Conservation (phyloP, 2,113 vertebrate species). For the Alaudala cheleensis region DNA sequence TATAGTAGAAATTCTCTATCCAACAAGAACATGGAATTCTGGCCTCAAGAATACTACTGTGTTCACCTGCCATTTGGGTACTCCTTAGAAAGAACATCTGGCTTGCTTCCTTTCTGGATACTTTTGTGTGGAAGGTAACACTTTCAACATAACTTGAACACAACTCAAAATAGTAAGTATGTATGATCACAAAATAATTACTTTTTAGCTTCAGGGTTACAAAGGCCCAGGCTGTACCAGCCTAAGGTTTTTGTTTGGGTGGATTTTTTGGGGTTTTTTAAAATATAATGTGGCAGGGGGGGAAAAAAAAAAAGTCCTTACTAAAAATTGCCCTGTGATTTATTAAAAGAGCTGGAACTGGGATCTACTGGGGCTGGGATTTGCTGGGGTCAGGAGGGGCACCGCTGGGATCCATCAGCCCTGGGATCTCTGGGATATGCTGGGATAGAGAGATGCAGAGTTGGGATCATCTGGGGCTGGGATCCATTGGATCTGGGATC, state of each 20-base stretch:
- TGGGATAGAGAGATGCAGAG: no score
- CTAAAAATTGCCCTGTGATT: neutral
- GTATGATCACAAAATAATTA: neutral
- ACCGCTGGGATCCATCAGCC: no score
- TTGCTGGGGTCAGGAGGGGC: no score
- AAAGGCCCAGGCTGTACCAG: neutral
- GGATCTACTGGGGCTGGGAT: no score
- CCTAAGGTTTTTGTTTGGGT: no score
- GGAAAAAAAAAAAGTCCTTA: rapidly evolving
- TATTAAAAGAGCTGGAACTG: no score
- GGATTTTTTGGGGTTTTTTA: neutral
- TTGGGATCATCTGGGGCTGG: no score
- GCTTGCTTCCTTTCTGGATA: neutral
- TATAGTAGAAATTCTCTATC: neutral
- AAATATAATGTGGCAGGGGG: neutral
- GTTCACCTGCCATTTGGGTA: neutral
- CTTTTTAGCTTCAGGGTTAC: neutral
- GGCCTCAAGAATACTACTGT: neutral
- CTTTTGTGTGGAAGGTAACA: neutral
- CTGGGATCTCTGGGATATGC: no score
- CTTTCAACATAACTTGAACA: neutral
- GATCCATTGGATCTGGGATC: no score
- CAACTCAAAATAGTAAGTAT: neutral
- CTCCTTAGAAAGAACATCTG: neutral
- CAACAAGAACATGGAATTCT: neutral